A percentile compares a stretch with the other conserved stretches of the same genome.
Conservation (phyloP, 2,797 vertebrate genomes). For the Dermochelys coriacea region DNA sequence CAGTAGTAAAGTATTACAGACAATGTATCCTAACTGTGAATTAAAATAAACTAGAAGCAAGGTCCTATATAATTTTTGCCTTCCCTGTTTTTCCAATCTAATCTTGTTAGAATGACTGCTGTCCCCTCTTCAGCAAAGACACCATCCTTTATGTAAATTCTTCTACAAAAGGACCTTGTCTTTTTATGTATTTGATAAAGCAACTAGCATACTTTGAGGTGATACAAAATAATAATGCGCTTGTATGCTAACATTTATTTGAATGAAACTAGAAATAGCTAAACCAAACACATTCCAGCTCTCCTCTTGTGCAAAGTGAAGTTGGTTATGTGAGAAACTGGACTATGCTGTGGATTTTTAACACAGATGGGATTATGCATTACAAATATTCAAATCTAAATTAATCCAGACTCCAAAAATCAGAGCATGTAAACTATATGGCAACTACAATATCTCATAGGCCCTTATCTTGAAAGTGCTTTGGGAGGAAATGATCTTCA, state of each 20-base stretch:
- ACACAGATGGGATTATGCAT: neutral
- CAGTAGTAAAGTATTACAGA: neutral
- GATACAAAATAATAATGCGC: neutral
- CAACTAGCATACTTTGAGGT: neutral
- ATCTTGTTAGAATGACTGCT: neutral
- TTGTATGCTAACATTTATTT: neutral
- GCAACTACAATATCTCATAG: neutral
- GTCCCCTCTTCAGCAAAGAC: neutral
- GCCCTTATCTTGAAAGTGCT: neutral
- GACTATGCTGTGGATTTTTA: neutral
- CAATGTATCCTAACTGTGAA: neutral
- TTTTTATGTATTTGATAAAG: neutral
- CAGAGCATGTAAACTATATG: neutral
- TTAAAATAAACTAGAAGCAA: neutral
- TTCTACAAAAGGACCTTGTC: neutral
- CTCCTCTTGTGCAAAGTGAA: neutral
- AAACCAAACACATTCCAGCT: neutral
- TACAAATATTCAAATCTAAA: neutral
- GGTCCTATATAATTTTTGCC: neutral
- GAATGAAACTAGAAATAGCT: neutral
- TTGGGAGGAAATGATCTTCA: neutral
- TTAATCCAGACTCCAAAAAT: neutral
- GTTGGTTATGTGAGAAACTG: neutral
- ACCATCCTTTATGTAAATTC: fast-evolving
- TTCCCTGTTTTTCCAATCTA: fast-evolving